Evolutionary conservation across 2,888 invertebrate genomes (phyloP), one percentile per base, ranked within the genome.

Genomic region (Pinctada fucata): DNA sequence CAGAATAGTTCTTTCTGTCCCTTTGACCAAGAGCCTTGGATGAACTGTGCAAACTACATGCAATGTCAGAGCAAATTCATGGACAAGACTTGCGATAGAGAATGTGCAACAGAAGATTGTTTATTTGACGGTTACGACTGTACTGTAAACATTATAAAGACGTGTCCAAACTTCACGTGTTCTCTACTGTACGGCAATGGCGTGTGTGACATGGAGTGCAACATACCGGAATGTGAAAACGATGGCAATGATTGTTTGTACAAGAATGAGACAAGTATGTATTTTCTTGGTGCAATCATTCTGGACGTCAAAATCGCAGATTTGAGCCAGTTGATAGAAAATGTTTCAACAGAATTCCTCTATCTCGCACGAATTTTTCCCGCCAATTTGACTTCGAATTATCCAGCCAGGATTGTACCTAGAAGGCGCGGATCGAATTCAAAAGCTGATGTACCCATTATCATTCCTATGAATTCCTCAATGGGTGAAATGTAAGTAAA

Each of bases 161-260:
- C 10, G 4, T 50, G 48, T 13, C 50, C 47, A 16, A 45, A 70
- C 16, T 6, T 16, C 3, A 45, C 48, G 6, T 78, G 78, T 50
- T 13, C 47, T 5, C n/a, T 50, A 8, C 48, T 63, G 45, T 78
- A 52, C 63, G 71, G 66, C 4, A 65, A 80, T 58, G 72, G 72
- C 8, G 31, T 47, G 8, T 80, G 80, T 65, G n/a, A 67, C 52
- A 49, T n/a, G 8, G 31, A 48, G 3, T 80, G 80, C 48, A 52
- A 52, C 31, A 72, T 52, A 4, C 52, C 51, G n/a, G 64, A 68
- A 50, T 80, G 80, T 75, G 72, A 64, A 13, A 70, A 69, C 31
- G 80, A 80, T 52, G 80, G 80, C 3, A 48, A 74, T n/a, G 80
- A 80, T 13, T 80, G 80, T 49, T 16, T 74, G 5, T 5, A 31